Evolutionary conservation across 92 coral and sea anemone genomes (phyloP).

Genomic region (Paragorgia papillata): DNA sequence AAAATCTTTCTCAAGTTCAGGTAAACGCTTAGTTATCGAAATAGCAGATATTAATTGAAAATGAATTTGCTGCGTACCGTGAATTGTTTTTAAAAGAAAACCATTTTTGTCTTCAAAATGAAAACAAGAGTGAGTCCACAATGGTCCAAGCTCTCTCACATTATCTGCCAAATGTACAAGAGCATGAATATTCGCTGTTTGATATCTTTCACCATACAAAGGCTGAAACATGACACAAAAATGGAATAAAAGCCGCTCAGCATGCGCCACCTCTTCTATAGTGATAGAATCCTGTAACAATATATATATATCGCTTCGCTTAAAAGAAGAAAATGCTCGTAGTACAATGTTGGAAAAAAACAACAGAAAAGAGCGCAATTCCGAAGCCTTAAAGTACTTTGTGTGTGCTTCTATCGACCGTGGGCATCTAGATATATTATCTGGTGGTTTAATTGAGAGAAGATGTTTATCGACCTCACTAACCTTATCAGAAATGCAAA

Average conservation of each 20-base stretch:
- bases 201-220: conserved; percentile 37
- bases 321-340: conserved; percentile 49
- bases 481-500: conserved; percentile 44
- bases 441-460: too few species aligned
- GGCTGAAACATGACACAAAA: conserved; percentile 48
- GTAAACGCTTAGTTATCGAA: too few species aligned
- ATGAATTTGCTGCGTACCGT: conserved; percentile 45
- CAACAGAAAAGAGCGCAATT: conserved; percentile 64
- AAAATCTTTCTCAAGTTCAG: too few species aligned
- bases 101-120: too few species aligned
- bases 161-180: too few species aligned
- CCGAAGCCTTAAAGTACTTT: too few species aligned
- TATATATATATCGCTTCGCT: conserved; percentile 46
- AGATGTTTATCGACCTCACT: conserved; percentile 53
- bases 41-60: conserved; percentile 46
- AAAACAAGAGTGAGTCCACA: conserved; percentile 57
- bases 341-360: conserved; percentile 46
- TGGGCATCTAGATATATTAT: too few species aligned
- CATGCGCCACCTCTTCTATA: conserved; percentile 45
- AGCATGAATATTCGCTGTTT: conserved; percentile 40
- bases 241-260: conserved; percentile 51
- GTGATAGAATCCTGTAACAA: conserved; percentile 50
- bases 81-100: too few species aligned
- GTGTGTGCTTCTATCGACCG: too few species aligned
- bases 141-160: conserved; percentile 59